These are phyloP conservation scores for Sphaeridia pumilis DNA, from an alignment of 2,888 invertebrate genomes.

Conservation along the genomic window DNA sequence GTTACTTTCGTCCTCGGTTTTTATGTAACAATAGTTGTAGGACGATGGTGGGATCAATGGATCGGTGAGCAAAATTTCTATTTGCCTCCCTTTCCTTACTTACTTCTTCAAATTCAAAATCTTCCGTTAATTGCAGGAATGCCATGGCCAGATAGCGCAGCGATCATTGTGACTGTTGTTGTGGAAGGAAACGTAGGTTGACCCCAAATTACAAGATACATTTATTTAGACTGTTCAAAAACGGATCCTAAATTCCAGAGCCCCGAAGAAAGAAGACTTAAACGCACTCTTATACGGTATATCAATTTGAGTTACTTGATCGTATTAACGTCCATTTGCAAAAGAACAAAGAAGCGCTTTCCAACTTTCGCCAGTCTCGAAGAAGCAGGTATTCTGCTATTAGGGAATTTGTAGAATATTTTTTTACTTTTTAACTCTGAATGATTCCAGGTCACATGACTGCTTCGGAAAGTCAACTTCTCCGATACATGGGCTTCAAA, in stretches of 20 bases:
- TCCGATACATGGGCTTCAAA: constrained; percentile 38
- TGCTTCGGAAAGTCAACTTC: constrained; percentile 38
- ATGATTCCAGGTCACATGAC: constrained; percentile 37
- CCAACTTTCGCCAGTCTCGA: neutral
- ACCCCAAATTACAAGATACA: neutral
- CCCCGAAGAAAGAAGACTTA: neutral
- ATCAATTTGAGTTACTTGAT: constrained; percentile 70
- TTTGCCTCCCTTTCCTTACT: neutral
- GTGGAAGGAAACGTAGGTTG: constrained; percentile 54
- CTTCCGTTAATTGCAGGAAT: constrained; percentile 38
- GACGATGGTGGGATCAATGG: constrained; percentile 73
- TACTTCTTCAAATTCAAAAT: neutral
- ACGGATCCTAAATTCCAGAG: no score
- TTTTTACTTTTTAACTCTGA: neutral
- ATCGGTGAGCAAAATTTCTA: constrained; percentile 42
- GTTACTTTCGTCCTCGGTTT: constrained; percentile 85
- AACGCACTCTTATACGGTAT: constrained; percentile 57
- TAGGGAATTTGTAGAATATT: neutral
- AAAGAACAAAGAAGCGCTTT: neutral
- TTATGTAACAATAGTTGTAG: constrained; percentile 83
- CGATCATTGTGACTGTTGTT: constrained; percentile 68
- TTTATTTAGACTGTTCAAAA: no score
- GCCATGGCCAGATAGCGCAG: constrained; percentile 75
- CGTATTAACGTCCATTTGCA: constrained; percentile 52
- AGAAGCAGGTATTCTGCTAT: neutral